Evolutionary conservation across 2,888 invertebrate genomes (phyloP).

Genomic region (Gisinianus flammeolus): DNA sequence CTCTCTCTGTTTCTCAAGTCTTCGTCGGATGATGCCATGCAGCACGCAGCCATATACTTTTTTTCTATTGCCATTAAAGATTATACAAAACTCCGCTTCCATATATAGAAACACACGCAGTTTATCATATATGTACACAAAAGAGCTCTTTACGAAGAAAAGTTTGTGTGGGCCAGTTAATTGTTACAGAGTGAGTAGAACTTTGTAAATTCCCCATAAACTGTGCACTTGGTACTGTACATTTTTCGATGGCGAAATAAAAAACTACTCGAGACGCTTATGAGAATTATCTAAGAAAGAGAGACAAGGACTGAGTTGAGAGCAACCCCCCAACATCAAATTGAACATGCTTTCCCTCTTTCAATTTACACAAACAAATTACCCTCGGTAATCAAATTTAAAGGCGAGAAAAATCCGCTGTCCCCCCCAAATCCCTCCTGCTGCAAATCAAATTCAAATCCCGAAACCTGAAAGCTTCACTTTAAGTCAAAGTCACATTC

Average conservation of each 20-base stretch:
- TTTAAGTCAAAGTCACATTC: neutral
- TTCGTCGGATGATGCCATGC: no score
- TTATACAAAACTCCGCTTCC: no score
- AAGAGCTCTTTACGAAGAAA: no score
- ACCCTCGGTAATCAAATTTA: neutral
- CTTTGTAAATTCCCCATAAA: neutral
- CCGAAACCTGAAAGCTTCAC: neutral
- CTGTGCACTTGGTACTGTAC: neutral
- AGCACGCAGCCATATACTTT: no score
- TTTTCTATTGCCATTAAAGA: no score
- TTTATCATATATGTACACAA: no score
- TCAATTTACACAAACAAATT: neutral
- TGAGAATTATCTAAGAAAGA: neutral
- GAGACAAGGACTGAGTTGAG: neutral
- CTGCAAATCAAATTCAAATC: neutral
- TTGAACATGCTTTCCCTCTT: no score
- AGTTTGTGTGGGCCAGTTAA: neutral
- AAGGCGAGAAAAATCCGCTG: neutral
- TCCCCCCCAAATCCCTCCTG: neutral
- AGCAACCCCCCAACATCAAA: no score
- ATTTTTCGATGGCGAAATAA: no score
- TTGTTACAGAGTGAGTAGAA: neutral
- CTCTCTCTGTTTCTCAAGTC: no score
- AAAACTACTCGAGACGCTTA: neutral
- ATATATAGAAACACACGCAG: no score